phyloP scores from a whole-genome alignment of 2,797 vertebrate species.

The Mus spretus region DNA sequence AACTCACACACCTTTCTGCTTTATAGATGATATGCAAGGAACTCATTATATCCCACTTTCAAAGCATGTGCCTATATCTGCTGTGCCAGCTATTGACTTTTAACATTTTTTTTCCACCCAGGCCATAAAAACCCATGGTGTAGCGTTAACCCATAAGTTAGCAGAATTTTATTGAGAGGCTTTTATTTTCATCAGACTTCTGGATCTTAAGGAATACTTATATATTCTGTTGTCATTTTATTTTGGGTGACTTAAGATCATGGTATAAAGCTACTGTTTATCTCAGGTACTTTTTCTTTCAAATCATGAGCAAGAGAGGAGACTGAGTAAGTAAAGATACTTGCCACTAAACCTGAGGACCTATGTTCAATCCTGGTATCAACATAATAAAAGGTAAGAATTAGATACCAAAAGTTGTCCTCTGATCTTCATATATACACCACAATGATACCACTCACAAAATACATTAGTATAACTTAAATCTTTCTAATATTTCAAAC shows the following conservation, averaged over 20 bases:
- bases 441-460: neutral
- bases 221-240: neutral
- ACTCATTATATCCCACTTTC: neutral
- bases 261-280: neutral
- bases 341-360: neutral
- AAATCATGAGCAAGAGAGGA: neutral
- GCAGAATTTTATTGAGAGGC: neutral
- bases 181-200: neutral
- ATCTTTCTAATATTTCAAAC: neutral
- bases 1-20: neutral
- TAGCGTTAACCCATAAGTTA: neutral
- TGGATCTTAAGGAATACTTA: neutral
- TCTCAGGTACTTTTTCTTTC: neutral
- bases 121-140: neutral
- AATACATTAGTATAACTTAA: neutral
- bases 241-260: neutral
- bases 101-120: neutral
- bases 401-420: neutral
- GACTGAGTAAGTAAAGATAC: neutral
- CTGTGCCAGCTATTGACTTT: neutral
- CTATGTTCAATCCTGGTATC: neutral
- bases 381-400: neutral
- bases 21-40: neutral
- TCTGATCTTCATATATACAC: neutral
- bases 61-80: neutral